These are phyloP conservation scores for Acronicta aceris DNA, from an alignment of 2,888 invertebrate species.

Conservation along the genomic window DNA sequence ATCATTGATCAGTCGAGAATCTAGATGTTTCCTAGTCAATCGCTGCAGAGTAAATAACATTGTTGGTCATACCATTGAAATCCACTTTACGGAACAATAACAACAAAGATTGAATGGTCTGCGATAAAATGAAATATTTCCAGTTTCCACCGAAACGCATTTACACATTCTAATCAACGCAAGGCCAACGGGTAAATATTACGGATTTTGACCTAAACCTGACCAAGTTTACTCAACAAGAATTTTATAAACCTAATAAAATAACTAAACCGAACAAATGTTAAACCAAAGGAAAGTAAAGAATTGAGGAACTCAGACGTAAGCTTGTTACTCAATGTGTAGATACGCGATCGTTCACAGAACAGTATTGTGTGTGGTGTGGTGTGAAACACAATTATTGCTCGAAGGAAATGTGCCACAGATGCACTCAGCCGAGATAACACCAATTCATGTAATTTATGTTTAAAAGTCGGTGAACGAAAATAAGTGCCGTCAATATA, in stretches of 20 bases:
- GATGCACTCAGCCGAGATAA: slow-evolving; percentile 67
- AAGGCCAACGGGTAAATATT: slow-evolving; percentile 59
- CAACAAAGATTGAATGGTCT: slow-evolving; percentile 29
- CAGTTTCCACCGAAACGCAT: slow-evolving; percentile 30
- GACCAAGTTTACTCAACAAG: slow-evolving; percentile 17
- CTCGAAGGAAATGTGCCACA: slow-evolving; percentile 63
- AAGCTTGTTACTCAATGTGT: slow-evolving; percentile 65
- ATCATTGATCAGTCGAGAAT: slow-evolving; percentile 38
- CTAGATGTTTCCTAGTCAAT: slow-evolving; percentile 54
- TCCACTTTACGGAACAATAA: slow-evolving; percentile 42
- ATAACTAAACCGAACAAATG: no score
- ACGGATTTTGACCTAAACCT: slow-evolving; percentile 57
- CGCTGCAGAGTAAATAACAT: slow-evolving; percentile 29
- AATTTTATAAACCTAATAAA: background rate
- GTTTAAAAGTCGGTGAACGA: slow-evolving; percentile 64
- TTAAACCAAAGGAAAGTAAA: slow-evolving; percentile 40
- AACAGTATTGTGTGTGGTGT: slow-evolving; percentile 47
- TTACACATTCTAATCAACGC: slow-evolving; percentile 49
- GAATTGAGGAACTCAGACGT: slow-evolving; percentile 58
- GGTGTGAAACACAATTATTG: slow-evolving; percentile 58
- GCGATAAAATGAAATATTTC: slow-evolving; percentile 43
- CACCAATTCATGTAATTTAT: slow-evolving; percentile 75
- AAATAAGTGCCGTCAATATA: slow-evolving; percentile 65
- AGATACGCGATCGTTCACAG: slow-evolving; percentile 62
- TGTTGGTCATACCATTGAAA: slow-evolving; percentile 39